Evolutionary conservation across 2,113 vertebrate genomes (phyloP), one percentile per base, ranked within the genome.

Genomic region (Pachyramphus minor): DNA sequence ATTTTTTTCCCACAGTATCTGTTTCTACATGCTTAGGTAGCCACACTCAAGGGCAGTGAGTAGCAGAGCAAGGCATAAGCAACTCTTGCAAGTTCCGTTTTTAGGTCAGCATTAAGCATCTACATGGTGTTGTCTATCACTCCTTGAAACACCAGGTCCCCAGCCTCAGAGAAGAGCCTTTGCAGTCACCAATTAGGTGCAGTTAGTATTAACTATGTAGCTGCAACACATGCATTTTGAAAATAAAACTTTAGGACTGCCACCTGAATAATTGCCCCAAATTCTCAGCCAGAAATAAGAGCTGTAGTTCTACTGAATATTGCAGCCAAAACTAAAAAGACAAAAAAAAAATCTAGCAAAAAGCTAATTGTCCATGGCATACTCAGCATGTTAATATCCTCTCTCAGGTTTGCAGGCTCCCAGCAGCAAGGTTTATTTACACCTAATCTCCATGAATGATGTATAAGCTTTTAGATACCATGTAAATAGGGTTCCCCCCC

Each of bases 71-170:
- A 62, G 49, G 30, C 59, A 37, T 50, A 56, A 63, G 42, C 64
- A 80, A 4, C 42, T 91, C 71, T 74, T 76, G 33, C 18, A 94
- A 66, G n/a, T 47, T 86, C 87, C 42, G 20, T 91, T 88, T 90
- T 96, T 90, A 37, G 75, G 56, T 63, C 55, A 80, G 19, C 28
- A 3, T 78, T 44, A 53, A 31, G 20, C 60, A 44, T 44, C 47
- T 69, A 2, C 12, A 33, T 74, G 49, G 19, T 1, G 0, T 11
- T 68, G 42, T 19, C 15, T 73, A 2, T 85, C 22, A 14, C 23
- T 84, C 63, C 50, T 42, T 71, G 82, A 72, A 55, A n/a, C 37
- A 73, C 8, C 14, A 8, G 1, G 8, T 63, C 62, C 58, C 33
- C 23, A 80, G 31, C 42, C 86, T 86, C 76, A 41, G 78, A 62